Conservation (phyloP, 2,888 invertebrate species). For the Choristoneura rosaceana region DNA sequence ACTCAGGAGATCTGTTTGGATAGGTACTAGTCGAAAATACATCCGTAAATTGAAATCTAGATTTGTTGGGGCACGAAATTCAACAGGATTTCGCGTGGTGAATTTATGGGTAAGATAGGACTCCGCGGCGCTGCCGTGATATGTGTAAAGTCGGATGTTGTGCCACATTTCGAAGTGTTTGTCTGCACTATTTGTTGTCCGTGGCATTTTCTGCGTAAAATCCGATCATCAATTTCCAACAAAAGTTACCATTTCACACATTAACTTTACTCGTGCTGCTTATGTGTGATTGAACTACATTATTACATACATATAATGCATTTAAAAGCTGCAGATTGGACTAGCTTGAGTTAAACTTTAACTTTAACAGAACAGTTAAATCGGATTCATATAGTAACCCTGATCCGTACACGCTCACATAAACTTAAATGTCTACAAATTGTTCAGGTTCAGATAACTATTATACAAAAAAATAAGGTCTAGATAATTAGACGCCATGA, state of each 20-base stretch:
- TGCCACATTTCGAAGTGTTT: conserved; percentile 1
- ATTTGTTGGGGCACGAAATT: conserved; percentile 25
- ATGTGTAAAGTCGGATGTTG: neutral
- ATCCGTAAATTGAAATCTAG: conserved; percentile 28
- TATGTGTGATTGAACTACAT: no score
- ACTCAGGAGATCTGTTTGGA: conserved; percentile 19
- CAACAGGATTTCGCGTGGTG: conserved; percentile 15
- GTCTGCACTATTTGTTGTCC: no score
- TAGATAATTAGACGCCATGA: neutral
- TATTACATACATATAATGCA: no score
- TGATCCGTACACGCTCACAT: neutral
- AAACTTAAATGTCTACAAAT: neutral
- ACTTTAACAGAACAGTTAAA: no score
- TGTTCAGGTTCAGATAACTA: neutral
- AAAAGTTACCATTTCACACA: no score
- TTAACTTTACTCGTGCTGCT: no score
- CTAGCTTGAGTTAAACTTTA: no score
- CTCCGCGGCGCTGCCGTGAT: neutral
- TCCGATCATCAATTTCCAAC: no score
- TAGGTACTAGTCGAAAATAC: conserved; percentile 10
- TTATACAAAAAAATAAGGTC: neutral
- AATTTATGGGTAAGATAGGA: conserved; percentile 24
- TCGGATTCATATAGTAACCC: no score
- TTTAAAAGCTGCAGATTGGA: no score
- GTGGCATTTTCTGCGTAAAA: no score